Evolutionary conservation across 2,113 vertebrate species (phyloP), one percentile per base, ranked within the genome.

Genomic region (Propithecus coquereli): DNA sequence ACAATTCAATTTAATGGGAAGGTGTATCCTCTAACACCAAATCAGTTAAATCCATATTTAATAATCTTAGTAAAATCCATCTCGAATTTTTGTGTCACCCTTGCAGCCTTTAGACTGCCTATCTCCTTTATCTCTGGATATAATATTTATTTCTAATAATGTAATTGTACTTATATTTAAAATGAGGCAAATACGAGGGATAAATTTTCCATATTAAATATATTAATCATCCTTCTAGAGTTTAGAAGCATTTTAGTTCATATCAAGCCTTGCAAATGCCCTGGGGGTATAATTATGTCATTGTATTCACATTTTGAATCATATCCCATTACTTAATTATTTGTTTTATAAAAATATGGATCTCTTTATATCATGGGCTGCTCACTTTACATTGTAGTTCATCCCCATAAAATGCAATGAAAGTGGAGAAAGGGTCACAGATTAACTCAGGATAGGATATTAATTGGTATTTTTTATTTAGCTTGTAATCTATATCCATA

Each of bases 61-160:
- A 80, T 71, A 95, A 95, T 43, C 23, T 47, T 83, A 63, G 5
- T 70, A 45, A 86, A 90, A 6, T 90, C 91, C 20, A 54, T 40
- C 22, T 61, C 5, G 96, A 96, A 90, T 87, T 90, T 59, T 50
- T 95, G 43, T 50, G 22, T 43, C 45, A 8, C 1, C 85, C 57
- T 85, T 68, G 66, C 50, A 96, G 79, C 50, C n/a, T 13, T 40
- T 87, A 22, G 79, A 50, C 8, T 50, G 17, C 18, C 37, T 45
- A 30, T 82, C 11, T 1, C 76, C 27, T 77, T 82, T 83, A 63
- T 66, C 2, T 45, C 43, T 85, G 16, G 22, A 2, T 47, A 4
- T 43, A 65, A 89, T 96, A 92, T 96, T 94, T 85, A 92, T 88
- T 97, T 98, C 14, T 47, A 97, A 88, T 90, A 63, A 74, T 50